Percentiles rank a stretch among this genome's conserved stretches.
phyloP scores from a whole-genome alignment of 2,888 invertebrate genomes.

The Spodoptera littoralis region DNA sequence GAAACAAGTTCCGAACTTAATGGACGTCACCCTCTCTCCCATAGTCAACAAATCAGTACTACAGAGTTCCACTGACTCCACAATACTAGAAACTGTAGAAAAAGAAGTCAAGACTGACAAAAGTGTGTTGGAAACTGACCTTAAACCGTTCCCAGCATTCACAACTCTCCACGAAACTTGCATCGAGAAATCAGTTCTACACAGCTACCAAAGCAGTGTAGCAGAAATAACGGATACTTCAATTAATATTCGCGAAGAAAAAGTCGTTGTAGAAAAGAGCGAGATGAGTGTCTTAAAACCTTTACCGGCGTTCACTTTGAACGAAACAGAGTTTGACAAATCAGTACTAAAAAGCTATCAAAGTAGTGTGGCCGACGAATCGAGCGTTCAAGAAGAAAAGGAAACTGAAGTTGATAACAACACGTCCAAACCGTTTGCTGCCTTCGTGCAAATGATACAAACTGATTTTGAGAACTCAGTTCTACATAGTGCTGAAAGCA shows the following conservation, averaged over 20 bases:
- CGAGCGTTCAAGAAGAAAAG: conserved; percentile 59
- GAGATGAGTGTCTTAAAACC: conserved; percentile 59
- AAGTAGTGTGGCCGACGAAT: conserved; percentile 67
- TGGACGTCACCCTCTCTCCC: conserved; percentile 83
- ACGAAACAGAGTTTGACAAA: conserved; percentile 71
- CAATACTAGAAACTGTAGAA: conserved; percentile 63
- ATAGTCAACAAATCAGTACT: conserved; percentile 81
- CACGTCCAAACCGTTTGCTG: conserved; percentile 58
- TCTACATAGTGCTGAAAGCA: conserved; percentile 71
- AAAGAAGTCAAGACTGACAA: conserved; percentile 63
- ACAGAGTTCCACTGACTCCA: conserved; percentile 74
- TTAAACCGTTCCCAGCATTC: conserved; percentile 72
- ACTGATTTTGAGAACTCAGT: conserved; percentile 75
- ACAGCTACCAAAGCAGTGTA: conserved; percentile 76
- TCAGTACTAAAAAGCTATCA: conserved; percentile 75
- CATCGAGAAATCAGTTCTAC: conserved; percentile 75
- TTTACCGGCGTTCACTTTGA: conserved; percentile 70
- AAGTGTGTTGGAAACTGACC: conserved; percentile 50
- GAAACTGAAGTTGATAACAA: conserved; percentile 44
- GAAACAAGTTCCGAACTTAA: conserved; percentile 69
- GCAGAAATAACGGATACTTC: conserved; percentile 68
- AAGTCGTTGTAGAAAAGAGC: conserved; percentile 42
- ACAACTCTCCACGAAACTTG: conserved; percentile 72
- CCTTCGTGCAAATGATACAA: conserved; percentile 67
- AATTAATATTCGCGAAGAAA: conserved; percentile 60